Evolutionary conservation across 1,140 invertebrate species (phyloP), one percentile per base, ranked within the genome.

Genomic region (Linepithema humile): DNA sequence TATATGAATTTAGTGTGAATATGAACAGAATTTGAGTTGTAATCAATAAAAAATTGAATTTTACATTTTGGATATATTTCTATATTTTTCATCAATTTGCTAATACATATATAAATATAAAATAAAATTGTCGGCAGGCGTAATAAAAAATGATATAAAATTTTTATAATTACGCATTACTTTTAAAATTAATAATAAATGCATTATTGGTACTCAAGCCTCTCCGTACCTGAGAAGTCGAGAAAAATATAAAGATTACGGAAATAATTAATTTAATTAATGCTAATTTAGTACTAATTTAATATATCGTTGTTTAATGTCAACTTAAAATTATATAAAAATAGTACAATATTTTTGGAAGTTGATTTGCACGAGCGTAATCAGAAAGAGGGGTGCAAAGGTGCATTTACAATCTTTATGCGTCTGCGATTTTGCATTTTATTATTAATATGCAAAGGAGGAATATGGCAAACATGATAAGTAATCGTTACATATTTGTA

Each of bases 171-270:
- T 67, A 87, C 53, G 10, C 7, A 40, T 57, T 59, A 80, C 15
- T 50, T 48, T 83, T 87, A 77, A 59, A 64, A 62, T 88, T 85
- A 85, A 72, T 7, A 29, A 82, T 88, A 88, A 89, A 89, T 89
- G 88, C 87, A 86, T 89, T 7, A 65, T 89, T 89, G 88, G 84
- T 89, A 89, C 88, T 84, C 60, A 84, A 75, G 48, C 64, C 57
- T 69, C 23, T 80, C 48, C 9, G 20, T 69, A 72, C 40, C 45
- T 64, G 69, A 64, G 15, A 73, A 70, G 7, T 70, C 75, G 20
- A 70, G 26, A 82, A 15, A 10, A 57, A 53, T 55, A 85, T 40
- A 62, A 62, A 48, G 38, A 72, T 17, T 74, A 65, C 62, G 26
- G 4, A 10, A 40, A 72, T 55, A 70, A 69, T 23, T 15, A 10